phyloP scores from a whole-genome alignment of 2,888 invertebrate genomes.

The Drosophila phalerata region DNA sequence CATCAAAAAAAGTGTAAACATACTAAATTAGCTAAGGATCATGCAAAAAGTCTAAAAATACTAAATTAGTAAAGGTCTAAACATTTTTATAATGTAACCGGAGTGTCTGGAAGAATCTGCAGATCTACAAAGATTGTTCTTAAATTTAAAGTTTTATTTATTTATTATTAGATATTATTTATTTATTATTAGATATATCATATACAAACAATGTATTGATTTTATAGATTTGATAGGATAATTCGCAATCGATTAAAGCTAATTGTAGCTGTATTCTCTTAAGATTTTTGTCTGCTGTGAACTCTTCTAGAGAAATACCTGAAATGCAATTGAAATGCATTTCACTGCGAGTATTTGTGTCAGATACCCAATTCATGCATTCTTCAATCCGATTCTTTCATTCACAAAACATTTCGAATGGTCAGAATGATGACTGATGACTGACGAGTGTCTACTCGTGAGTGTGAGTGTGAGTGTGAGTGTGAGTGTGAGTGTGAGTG shows the following conservation, averaged over 20 bases:
- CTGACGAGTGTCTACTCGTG: conserved; percentile 43
- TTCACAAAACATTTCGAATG: conserved; percentile 35
- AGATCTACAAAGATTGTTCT: too few species aligned
- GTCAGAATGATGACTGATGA: conserved; percentile 48
- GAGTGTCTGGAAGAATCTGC: too few species aligned
- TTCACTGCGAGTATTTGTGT: conserved; percentile 15
- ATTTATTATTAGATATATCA: too few species aligned
- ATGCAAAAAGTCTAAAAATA: too few species aligned
- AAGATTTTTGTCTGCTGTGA: background rate
- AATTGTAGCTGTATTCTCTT: background rate
- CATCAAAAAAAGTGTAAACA: too few species aligned
- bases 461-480: background rate
- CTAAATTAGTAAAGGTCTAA: too few species aligned
- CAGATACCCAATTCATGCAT: conserved; percentile 14
- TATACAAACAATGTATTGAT: too few species aligned
- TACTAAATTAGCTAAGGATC: too few species aligned
- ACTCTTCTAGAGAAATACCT: conserved; percentile 5
- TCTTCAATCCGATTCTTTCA: conserved; percentile 19
- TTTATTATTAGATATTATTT: too few species aligned
- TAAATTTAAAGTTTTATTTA: too few species aligned
- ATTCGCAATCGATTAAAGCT: background rate
- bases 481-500: background rate
- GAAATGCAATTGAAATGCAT: background rate
- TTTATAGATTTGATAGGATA: too few species aligned
- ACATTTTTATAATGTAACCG: too few species aligned